Evolutionary conservation across 2,888 invertebrate genomes (phyloP).

Genomic region (Pyrgus malvae): DNA sequence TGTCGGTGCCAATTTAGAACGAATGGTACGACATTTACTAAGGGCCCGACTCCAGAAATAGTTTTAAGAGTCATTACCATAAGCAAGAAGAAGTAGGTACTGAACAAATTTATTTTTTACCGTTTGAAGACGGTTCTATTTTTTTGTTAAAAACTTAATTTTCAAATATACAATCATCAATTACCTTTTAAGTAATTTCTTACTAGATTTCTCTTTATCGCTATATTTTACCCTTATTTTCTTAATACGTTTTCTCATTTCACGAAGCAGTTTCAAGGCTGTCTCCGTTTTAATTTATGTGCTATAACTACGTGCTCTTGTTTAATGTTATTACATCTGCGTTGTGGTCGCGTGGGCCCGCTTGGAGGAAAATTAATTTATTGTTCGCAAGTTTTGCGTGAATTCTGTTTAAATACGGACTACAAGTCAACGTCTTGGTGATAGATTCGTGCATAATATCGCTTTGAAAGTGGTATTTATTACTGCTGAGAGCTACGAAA

Average conservation of each 20-base stretch:
- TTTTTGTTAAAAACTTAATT: too few relatives aligned
- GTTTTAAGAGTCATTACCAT: too few relatives aligned
- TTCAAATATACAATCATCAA: too few relatives aligned
- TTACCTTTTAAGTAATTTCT: too few relatives aligned
- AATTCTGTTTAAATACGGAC: neutral
- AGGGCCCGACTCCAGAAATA: too few relatives aligned
- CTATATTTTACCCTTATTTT: too few relatives aligned
- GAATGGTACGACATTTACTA: too few relatives aligned
- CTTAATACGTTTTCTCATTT: neutral
- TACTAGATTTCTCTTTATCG: too few relatives aligned
- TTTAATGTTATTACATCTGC: constrained; percentile 13
- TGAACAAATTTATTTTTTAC: too few relatives aligned
- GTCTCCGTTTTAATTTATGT: constrained; percentile 17
- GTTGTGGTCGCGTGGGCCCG: neutral
- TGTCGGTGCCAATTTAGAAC: too few relatives aligned
- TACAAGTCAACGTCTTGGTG: constrained; percentile 1
- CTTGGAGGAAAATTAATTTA: constrained; percentile 14
- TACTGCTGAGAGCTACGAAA: constrained; percentile 37
- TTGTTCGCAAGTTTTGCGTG: neutral
- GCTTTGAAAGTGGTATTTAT: constrained; percentile 54
- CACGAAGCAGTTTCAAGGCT: constrained; percentile 1
- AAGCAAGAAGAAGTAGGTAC: too few relatives aligned
- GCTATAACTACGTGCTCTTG: constrained; percentile 19
- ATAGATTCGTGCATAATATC: constrained; percentile 6
- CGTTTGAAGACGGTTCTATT: too few relatives aligned